Conservation (phyloP, 2,113 vertebrate genomes). For the Sterna hirundo region DNA sequence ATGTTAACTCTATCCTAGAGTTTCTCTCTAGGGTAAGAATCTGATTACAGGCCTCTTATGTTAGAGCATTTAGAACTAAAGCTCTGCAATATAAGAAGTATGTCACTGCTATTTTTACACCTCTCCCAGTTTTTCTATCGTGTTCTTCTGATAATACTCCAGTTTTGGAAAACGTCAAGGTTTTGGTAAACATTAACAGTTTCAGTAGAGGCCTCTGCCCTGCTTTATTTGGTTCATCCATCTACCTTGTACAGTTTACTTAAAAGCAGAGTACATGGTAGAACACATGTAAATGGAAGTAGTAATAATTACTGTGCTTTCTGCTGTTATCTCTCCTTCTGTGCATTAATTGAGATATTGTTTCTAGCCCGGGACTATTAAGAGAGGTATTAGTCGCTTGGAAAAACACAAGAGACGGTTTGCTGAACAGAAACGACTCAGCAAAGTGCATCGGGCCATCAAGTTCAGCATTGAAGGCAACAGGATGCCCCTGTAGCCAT, state of each 20-base stretch:
- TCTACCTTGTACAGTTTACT: background rate
- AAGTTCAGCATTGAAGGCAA: conserved; percentile 98
- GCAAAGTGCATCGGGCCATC: conserved; percentile 85
- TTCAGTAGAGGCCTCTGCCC: background rate
- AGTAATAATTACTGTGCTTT: conserved; percentile 46
- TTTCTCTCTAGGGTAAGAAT: background rate
- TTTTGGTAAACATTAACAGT: background rate
- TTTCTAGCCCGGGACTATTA: conserved; percentile 85
- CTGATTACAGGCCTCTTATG: background rate
- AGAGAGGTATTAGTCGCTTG: conserved; percentile 87
- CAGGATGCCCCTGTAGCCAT: conserved; percentile 90
- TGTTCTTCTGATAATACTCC: background rate
- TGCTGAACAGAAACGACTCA: conserved; percentile 86
- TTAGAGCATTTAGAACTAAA: background rate
- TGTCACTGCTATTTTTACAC: background rate
- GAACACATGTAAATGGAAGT: background rate
- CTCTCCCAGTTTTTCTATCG: background rate
- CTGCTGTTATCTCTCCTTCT: conserved; percentile 62
- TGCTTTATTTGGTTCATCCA: background rate
- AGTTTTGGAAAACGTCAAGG: background rate
- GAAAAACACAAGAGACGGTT: conserved; percentile 97
- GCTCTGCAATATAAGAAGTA: background rate
- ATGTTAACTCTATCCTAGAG: background rate
- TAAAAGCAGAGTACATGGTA: background rate
- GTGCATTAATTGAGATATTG: conserved; percentile 72